These are phyloP conservation scores for Diarsia dahlii DNA, from an alignment of 2,888 invertebrate genomes.

Conservation along the genomic window DNA sequence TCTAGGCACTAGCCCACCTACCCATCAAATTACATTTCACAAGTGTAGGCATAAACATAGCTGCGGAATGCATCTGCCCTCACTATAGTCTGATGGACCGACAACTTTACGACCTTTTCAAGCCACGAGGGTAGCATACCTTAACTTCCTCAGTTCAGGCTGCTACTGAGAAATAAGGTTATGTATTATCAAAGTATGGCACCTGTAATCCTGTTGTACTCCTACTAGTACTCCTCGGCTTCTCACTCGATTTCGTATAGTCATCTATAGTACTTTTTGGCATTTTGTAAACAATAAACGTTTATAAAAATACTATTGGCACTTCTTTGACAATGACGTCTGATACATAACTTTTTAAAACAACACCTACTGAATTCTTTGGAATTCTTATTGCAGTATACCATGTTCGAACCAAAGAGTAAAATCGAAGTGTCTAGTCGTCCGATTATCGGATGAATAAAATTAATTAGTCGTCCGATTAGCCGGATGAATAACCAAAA, in stretches of 20 bases:
- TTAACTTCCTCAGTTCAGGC: neutral
- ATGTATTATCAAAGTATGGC: neutral
- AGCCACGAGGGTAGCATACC: neutral
- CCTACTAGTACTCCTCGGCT: conserved; percentile 72
- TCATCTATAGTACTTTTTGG: conserved; percentile 74
- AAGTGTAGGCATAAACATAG: neutral
- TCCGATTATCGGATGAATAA: no score
- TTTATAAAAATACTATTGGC: conserved; percentile 18
- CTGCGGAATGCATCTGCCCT: neutral
- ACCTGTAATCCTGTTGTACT: conserved; percentile 65
- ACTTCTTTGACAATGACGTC: conserved; percentile 9
- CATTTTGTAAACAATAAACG: conserved; percentile 65
- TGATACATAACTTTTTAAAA: conserved; percentile 3
- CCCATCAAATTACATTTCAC: neutral
- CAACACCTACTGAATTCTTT: neutral
- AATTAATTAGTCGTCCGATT: no score
- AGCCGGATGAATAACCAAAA: no score
- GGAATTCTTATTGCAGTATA: no score
- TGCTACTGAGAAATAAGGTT: neutral
- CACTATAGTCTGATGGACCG: neutral
- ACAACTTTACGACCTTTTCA: neutral
- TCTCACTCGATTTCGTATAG: conserved; percentile 73
- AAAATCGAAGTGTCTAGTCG: no score
- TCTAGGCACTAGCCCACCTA: no score
- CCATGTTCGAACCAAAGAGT: no score